Base-by-base conservation (phyloP, 1,140 invertebrate genomes). In the Mactra quadrangularis region DNA sequence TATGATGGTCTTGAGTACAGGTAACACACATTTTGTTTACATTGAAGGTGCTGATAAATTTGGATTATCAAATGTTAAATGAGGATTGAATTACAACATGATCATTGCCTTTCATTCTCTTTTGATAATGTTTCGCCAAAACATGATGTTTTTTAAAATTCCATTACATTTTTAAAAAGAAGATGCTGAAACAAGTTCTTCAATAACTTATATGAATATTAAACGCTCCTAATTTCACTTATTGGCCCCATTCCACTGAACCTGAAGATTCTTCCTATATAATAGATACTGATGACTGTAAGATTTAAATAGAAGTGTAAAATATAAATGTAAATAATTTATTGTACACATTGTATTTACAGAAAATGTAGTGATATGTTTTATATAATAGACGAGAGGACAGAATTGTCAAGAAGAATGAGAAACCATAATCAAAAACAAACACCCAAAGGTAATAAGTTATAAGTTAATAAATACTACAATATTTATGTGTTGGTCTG, bases 1-100 rank as follows among this genome's bases (percentile, higher is more conserved):
- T 62, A 19, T 41, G 68, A 35, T 33, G 75, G 31, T n/a, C n/a
- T 71, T 1, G 68, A 71, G 29, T 71, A 52, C 47, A 71, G 68
- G 68, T 71, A 6, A 33, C 15, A 7, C 15, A 17, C 4, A 66
- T 19, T 15, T 6, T 66, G n/a, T 19, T 27, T 9, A 9, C 55
- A 59, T 9, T 9, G 25, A 59, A 19, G 11, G n/a, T 50, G 11
- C 11, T n/a, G n/a, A n/a, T n/a, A n/a, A n/a, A n/a, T n/a, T n/a
- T n/a, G n/a, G n/a, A n/a, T n/a, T n/a, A n/a, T n/a, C n/a, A n/a
- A n/a, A n/a, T n/a, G n/a, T n/a, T n/a, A n/a, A n/a, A n/a, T n/a
- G n/a, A n/a, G n/a, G n/a, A n/a, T n/a, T n/a, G n/a, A n/a, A n/a
- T n/a, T n/a, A n/a, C n/a, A n/a, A n/a, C n/a, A n/a, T n/a, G n/a